phyloP scores from a whole-genome alignment of 1,140 invertebrate genomes.

The Drosophila pandora region DNA sequence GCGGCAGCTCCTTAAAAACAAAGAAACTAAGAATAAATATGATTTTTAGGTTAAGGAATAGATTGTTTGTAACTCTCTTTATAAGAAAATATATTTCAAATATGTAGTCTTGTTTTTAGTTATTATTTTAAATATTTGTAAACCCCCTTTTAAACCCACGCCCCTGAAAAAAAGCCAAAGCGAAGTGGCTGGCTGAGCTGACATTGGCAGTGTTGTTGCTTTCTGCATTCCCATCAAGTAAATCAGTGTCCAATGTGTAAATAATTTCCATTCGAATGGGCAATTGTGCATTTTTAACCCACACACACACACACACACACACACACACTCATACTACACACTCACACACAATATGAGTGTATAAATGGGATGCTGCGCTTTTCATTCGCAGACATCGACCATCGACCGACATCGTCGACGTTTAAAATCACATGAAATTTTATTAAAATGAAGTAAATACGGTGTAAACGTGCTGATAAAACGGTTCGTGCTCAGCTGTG shows the following conservation, averaged over 20 bases:
- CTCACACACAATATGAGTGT: conserved; percentile 9
- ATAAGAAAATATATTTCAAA: too few species aligned
- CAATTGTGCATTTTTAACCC: conserved; percentile 80
- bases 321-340: conserved; percentile 11
- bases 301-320: conserved; percentile 28
- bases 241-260: conserved; percentile 83
- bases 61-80: too few species aligned
- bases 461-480: conserved; percentile 84
- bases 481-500: conserved; percentile 78
- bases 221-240: conserved; percentile 70
- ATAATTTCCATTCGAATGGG: conserved; percentile 83
- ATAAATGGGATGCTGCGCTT: conserved; percentile 48
- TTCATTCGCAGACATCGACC: conserved; percentile 74
- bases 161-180: conserved; percentile 22
- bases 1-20: too few species aligned
- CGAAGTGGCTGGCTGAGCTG: conserved; percentile 46
- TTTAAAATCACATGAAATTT: conserved; percentile 83
- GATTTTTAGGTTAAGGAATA: too few species aligned
- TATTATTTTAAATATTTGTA: background rate
- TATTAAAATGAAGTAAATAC: conserved; percentile 84
- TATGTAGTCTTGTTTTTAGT: too few species aligned
- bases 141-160: conserved; percentile 17
- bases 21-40: too few species aligned
- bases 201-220: conserved; percentile 54
- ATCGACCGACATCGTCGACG: conserved; percentile 66